Percentiles rank a stretch among this genome's conserved stretches.
Conservation (phyloP, 2,113 vertebrate genomes). For the Cyanoramphus novaezelandiae region DNA sequence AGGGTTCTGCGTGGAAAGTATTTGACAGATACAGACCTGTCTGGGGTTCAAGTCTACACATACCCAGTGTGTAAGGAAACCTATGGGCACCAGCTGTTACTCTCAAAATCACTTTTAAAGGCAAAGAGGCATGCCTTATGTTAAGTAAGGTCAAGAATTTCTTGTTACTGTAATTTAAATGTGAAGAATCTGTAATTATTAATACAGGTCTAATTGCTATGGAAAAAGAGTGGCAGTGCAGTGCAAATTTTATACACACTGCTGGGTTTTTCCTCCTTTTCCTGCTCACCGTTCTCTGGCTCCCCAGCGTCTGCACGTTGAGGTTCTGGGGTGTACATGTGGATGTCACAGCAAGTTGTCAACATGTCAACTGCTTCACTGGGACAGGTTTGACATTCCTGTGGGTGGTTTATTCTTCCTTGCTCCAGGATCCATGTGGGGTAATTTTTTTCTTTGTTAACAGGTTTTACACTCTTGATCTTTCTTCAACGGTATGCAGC, state of each 20-base stretch:
- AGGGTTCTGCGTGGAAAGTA: neutral
- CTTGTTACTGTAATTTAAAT: neutral
- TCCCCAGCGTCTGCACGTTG: neutral
- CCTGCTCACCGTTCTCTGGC: neutral
- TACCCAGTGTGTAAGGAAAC: neutral
- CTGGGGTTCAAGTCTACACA: accelerated
- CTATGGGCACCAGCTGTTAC: accelerated
- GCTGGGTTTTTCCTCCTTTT: neutral
- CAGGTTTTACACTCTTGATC: neutral
- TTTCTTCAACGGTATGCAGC: neutral
- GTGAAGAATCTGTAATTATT: neutral
- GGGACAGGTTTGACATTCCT: neutral
- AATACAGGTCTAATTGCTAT: neutral
- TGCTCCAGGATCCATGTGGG: accelerated
- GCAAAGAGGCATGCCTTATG: accelerated
- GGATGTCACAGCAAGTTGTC: neutral
- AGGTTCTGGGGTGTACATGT: neutral
- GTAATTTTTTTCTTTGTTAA: neutral
- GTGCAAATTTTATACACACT: neutral
- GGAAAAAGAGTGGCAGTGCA: neutral
- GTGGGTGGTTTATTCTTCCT: neutral
- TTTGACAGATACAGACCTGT: neutral
- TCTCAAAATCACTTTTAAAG: neutral
- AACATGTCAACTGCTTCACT: neutral
- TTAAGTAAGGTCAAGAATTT: neutral